phyloP scores from a whole-genome alignment of 2,888 invertebrate genomes.

The Eupithecia pulchellata region DNA sequence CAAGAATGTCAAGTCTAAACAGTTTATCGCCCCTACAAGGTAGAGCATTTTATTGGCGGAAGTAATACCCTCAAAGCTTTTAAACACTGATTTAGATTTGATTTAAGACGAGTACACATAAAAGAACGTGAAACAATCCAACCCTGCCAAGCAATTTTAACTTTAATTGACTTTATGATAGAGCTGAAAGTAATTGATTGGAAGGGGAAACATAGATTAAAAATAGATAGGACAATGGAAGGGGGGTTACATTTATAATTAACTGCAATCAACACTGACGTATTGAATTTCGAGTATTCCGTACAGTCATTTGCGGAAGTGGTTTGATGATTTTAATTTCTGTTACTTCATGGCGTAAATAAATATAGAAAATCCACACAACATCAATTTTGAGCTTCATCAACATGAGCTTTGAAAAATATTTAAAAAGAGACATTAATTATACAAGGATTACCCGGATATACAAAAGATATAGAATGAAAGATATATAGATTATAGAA shows the following conservation, averaged over 20 bases:
- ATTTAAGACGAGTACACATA: slow-evolving; percentile 74
- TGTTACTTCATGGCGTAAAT: neutral
- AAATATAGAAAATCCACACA: too few relatives aligned
- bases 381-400: too few relatives aligned
- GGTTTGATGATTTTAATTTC: neutral
- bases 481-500: too few relatives aligned
- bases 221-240: slow-evolving; percentile 79
- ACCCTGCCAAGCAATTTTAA: slow-evolving; percentile 41
- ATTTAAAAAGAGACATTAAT: too few relatives aligned
- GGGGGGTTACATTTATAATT: slow-evolving; percentile 82
- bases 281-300: slow-evolving; percentile 81
- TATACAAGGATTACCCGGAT: too few relatives aligned
- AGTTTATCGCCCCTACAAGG: slow-evolving; percentile 58
- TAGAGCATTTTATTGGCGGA: slow-evolving; percentile 76
- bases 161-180: slow-evolving; percentile 41
- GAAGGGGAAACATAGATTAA: slow-evolving; percentile 46
- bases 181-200: slow-evolving; percentile 33
- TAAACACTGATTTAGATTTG: slow-evolving; percentile 78
- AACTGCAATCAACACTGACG: slow-evolving; percentile 85
- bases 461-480: too few relatives aligned
- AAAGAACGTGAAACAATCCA: slow-evolving; percentile 61
- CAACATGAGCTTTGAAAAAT: too few relatives aligned
- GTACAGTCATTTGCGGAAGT: slow-evolving; percentile 60
- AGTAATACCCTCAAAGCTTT: slow-evolving; percentile 76
- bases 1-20: slow-evolving; percentile 15